phyloP scores from a whole-genome alignment of 1,140 invertebrate genomes.

The Aradophagus sp. region DNA sequence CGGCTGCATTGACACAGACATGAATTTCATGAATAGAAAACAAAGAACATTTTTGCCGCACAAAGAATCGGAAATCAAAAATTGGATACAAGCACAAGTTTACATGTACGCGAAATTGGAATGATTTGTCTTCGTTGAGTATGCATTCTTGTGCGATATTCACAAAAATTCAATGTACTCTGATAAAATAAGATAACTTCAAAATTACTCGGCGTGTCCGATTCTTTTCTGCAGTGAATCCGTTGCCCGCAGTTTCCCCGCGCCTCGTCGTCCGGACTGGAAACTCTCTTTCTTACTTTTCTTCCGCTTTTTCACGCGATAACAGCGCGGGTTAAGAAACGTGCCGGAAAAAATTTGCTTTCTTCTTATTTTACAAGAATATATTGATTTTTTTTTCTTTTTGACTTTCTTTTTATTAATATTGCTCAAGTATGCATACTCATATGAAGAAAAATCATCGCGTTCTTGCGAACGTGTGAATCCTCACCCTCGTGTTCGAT shows the following conservation, averaged over 20 bases:
- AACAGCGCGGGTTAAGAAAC: conserved; percentile 38
- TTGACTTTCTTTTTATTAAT: no score
- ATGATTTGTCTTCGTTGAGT: conserved; percentile 44
- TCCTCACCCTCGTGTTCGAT: conserved; percentile 20
- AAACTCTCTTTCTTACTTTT: conserved; percentile 40
- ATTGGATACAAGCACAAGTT: conserved; percentile 39
- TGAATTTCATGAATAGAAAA: conserved; percentile 37
- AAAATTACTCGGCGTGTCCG: conserved; percentile 55
- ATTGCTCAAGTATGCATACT: conserved; percentile 52
- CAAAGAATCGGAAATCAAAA: conserved; percentile 47
- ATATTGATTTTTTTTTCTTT: conserved; percentile 55
- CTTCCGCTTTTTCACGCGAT: conserved; percentile 47
- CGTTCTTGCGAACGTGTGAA: conserved; percentile 33
- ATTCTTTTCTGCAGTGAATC: conserved; percentile 47
- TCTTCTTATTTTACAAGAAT: conserved; percentile 52
- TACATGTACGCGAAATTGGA: conserved; percentile 32
- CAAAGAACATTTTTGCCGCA: conserved; percentile 27
- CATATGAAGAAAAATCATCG: conserved; percentile 49
- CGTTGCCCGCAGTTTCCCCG: not conserved
- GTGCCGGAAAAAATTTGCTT: conserved; percentile 32
- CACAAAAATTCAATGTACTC: conserved; percentile 54
- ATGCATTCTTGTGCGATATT: conserved; percentile 45
- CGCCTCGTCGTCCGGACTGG: conserved; percentile 12
- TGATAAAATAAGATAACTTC: conserved; percentile 50
- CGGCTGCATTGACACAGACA: no score